Evolutionary conservation across 2,797 vertebrate genomes (phyloP), one percentile per base, ranked within the genome.

Genomic region (Rousettus madagascariensis): DNA sequence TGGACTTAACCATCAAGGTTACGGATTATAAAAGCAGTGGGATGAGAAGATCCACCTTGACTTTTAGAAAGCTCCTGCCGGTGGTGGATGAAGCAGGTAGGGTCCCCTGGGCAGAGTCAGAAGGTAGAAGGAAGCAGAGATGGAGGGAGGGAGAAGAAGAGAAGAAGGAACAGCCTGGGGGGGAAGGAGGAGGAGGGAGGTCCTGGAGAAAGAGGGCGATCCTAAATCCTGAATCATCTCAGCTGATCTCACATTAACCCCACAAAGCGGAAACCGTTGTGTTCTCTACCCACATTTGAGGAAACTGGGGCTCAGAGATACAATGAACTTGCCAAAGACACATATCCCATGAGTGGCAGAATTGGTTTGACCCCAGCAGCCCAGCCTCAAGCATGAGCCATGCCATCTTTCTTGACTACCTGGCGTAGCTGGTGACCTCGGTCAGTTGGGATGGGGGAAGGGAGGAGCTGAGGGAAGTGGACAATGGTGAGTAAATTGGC

Each of bases 361-460:
- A 78, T 57, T 0, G 4, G 51, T 57, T 78, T 78, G 75, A 78
- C 22, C 33, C 51, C 51, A 78, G 75, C n/a, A 68, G 65, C 65
- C 5, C 5, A 38, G 38, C 24, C 38, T 38, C 41, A 43, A 13
- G 49, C 20, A 22, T 5, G 74, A 33, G 15, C 61, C 26, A 24
- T 59, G 57, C 24, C 26, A 59, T 26, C 57, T 59, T 28, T 59
- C 57, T 59, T 59, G 24, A 59, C 26, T 59, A 26, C 57, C 57
- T 30, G 26, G 28, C 20, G 30, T 38, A 63, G n/a, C 26, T 9
- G 3, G 16, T 28, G 57, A 75, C 46, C 30, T 33, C 20, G 26
- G 11, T 17, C 30, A 20, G 61, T 20, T 5, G 1, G 8, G 15
- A 0, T 24, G 3, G 8, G 19, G 16, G 26, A 22, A 17, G 0